phyloP scores from a whole-genome alignment of 2,797 vertebrate species.

The Cyprinodon diabolis region DNA sequence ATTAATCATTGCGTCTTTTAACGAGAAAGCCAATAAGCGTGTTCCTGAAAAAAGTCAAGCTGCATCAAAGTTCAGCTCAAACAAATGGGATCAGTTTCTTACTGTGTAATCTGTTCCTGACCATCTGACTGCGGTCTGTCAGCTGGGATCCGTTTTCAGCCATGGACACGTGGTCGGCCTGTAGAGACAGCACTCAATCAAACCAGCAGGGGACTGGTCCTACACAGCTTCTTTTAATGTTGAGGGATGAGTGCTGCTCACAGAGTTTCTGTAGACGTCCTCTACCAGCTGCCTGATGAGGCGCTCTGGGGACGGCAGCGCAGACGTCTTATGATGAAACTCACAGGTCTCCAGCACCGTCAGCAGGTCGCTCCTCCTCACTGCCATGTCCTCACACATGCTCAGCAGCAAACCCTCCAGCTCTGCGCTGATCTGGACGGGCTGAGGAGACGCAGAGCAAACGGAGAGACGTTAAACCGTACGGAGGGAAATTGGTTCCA shows the following conservation, averaged over 20 bases:
- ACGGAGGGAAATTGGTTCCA: too few relatives aligned
- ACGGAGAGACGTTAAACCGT: too few relatives aligned
- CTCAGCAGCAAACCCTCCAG: conserved; percentile 84
- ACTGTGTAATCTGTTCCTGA: conserved; percentile 86
- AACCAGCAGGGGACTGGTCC: conserved; percentile 1
- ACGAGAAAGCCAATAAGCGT: background rate
- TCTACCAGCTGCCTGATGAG: conserved; percentile 83
- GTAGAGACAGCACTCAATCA: conserved; percentile 37
- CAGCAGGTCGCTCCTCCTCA: conserved; percentile 75
- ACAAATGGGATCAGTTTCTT: conserved; percentile 35
- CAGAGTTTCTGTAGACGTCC: conserved; percentile 77
- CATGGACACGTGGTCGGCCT: conserved; percentile 77
- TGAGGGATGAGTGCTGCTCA: conserved; percentile 21
- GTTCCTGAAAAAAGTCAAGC: background rate
- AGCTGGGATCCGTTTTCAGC: conserved; percentile 76
- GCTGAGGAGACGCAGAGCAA: conserved; percentile 62
- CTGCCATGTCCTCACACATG: conserved; percentile 86
- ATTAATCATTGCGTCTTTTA: background rate
- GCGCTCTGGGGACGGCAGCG: conserved; percentile 71
- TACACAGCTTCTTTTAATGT: background rate
- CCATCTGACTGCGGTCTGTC: conserved; percentile 82
- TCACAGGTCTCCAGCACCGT: conserved; percentile 82
- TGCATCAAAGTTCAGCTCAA: conserved; percentile 4
- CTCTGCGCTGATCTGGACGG: conserved; percentile 81
- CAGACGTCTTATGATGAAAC: conserved; percentile 74